Evolutionary conservation across 1,140 invertebrate genomes (phyloP).

Genomic region (Helicoverpa zea): DNA sequence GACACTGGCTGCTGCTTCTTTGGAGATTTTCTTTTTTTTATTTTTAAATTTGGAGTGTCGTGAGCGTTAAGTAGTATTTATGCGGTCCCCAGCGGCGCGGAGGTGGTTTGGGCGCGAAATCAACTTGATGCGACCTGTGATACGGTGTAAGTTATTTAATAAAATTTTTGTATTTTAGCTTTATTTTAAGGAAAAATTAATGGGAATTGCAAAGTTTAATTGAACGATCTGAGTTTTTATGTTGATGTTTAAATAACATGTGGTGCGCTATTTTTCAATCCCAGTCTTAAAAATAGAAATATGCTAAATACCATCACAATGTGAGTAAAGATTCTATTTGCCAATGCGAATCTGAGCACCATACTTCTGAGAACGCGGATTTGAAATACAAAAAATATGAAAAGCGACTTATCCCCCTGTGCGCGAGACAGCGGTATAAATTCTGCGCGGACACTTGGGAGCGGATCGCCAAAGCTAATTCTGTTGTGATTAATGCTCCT

Average conservation of each 20-base stretch:
- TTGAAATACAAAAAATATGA: slow-evolving; percentile 62
- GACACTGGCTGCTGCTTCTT: slow-evolving; percentile 58
- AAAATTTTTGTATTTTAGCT: not conserved
- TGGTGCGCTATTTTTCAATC: too few relatives aligned
- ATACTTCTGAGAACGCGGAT: slow-evolving; percentile 21
- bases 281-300: not conserved
- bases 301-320: not conserved
- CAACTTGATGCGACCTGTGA: slow-evolving; percentile 27
- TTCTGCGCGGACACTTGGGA: slow-evolving; percentile 80
- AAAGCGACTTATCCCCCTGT: slow-evolving; percentile 66
- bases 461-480: slow-evolving; percentile 86
- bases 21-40: slow-evolving; percentile 62
- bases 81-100: slow-evolving; percentile 79
- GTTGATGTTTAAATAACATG: too few relatives aligned
- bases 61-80: slow-evolving; percentile 85
- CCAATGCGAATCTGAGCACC: not conserved
- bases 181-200: not conserved
- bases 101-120: slow-evolving; percentile 68
- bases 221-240: too few relatives aligned
- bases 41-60: slow-evolving; percentile 79
- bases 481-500: slow-evolving; percentile 85
- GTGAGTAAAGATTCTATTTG: not conserved
- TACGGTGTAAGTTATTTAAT: slow-evolving; percentile 42
- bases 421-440: slow-evolving; percentile 72
- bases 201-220: too few relatives aligned